phyloP scores from a whole-genome alignment of 2,888 invertebrate species.

The Bombyx huttoni region DNA sequence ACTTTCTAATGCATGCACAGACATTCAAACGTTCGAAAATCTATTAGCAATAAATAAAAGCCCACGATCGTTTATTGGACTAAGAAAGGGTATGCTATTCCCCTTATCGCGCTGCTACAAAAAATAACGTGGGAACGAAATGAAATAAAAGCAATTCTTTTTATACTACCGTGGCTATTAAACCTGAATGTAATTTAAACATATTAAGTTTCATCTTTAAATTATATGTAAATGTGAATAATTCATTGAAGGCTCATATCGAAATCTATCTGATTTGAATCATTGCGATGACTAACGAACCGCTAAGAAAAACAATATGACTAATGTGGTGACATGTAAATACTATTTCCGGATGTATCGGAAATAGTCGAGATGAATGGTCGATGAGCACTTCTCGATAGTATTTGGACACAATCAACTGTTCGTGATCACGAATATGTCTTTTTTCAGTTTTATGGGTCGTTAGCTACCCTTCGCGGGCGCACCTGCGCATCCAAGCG shows the following conservation, averaged over 20 bases:
- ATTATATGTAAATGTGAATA: constrained; percentile 10
- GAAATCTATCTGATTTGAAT: constrained; percentile 8
- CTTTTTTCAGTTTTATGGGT: background rate
- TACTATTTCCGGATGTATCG: background rate
- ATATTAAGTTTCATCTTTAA: constrained; percentile 25
- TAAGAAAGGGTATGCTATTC: constrained; percentile 65
- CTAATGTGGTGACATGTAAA: constrained; percentile 1
- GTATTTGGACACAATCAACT: background rate
- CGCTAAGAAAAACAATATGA: constrained; percentile 2
- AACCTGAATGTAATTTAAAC: constrained; percentile 37
- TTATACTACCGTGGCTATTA: constrained; percentile 44
- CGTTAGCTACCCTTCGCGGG: background rate
- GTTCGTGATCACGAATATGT: background rate
- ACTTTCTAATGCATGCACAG: constrained; percentile 44
- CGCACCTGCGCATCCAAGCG: background rate
- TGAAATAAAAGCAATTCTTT: constrained; percentile 56
- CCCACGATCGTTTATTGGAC: constrained; percentile 52
- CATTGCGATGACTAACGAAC: constrained; percentile 10
- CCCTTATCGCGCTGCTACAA: constrained; percentile 62
- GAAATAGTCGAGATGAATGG: background rate
- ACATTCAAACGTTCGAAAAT: constrained; percentile 52
- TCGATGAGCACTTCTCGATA: background rate
- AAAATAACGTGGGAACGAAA: constrained; percentile 67
- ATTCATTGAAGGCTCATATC: constrained; percentile 13
- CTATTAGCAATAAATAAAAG: constrained; percentile 68